A percentile compares a stretch with the other conserved stretches of the same genome.
phyloP scores from a whole-genome alignment of 2,888 invertebrate species.

The Listrodromus nycthemerus region DNA sequence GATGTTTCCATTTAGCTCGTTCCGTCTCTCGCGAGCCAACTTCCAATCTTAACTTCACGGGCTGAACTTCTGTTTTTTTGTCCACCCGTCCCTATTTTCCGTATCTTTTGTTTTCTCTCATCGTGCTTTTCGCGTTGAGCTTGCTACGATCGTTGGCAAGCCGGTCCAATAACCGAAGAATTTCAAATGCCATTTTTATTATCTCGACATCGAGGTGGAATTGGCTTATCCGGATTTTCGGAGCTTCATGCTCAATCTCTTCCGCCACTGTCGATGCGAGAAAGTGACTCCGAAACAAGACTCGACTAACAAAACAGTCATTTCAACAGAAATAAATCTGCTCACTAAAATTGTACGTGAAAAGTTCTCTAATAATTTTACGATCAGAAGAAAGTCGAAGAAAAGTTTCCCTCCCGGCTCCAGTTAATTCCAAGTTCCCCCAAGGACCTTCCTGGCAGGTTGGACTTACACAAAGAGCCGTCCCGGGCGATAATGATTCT shows the following conservation, averaged over 20 bases:
- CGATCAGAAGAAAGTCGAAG: no score
- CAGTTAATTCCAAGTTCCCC: neutral
- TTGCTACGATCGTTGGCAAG: slow-evolving; percentile 6
- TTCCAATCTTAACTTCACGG: slow-evolving; percentile 62
- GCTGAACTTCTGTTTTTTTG: neutral
- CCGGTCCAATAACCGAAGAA: slow-evolving; percentile 1
- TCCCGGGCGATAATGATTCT: neutral
- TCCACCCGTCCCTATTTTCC: neutral
- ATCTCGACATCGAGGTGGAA: neutral
- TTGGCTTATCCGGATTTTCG: slow-evolving; percentile 4
- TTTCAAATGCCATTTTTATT: neutral
- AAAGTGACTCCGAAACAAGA: slow-evolving; percentile 1
- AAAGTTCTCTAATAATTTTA: no score
- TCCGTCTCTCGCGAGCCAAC: slow-evolving; percentile 57
- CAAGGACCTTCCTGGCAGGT: no score
- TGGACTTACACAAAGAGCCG: neutral
- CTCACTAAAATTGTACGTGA: no score
- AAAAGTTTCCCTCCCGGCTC: neutral
- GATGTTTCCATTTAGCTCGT: slow-evolving; percentile 64
- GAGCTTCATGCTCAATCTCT: neutral
- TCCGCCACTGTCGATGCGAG: neutral
- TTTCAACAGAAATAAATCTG: no score
- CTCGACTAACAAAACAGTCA: neutral
- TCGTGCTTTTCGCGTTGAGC: slow-evolving; percentile 2
- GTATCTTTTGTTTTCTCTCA: neutral